These are phyloP conservation scores for Diorhabda carinulata DNA, from an alignment of 1,140 invertebrate genomes.

Conservation along the genomic window DNA sequence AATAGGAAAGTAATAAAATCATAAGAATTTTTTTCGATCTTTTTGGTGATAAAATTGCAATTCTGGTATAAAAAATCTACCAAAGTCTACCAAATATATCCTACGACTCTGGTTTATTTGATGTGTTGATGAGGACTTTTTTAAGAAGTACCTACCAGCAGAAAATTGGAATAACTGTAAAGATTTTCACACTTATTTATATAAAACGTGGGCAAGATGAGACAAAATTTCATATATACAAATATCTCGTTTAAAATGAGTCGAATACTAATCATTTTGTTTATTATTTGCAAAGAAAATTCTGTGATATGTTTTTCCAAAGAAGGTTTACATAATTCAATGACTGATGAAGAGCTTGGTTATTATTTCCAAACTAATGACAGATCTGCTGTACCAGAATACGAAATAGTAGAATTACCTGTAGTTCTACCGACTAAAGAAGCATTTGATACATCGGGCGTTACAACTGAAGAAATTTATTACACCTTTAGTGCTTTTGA, in stretches of 20 bases:
- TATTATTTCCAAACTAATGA: slow-evolving; percentile 39
- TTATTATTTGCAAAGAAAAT: slow-evolving; percentile 11
- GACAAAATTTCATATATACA: neutral
- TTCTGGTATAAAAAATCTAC: too few relatives aligned
- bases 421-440: slow-evolving; percentile 14
- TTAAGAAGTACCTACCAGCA: slow-evolving; percentile 12
- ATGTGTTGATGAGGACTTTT: neutral
- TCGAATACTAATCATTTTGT: neutral
- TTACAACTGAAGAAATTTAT: slow-evolving; percentile 25
- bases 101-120: neutral
- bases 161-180: slow-evolving; percentile 16
- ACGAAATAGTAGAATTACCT: slow-evolving; percentile 40
- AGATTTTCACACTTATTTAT: neutral
- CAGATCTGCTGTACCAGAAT: slow-evolving; percentile 33
- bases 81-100: too few relatives aligned
- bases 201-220: neutral
- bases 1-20: too few relatives aligned
- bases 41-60: too few relatives aligned
- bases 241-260: slow-evolving; percentile 6
- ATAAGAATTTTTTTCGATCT: too few relatives aligned
- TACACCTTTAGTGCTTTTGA: slow-evolving; percentile 40
- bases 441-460: slow-evolving; percentile 9
- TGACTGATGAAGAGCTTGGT: slow-evolving; percentile 35
- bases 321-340: slow-evolving; percentile 31
- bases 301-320: slow-evolving; percentile 7